Percentiles rank a stretch among this genome's conserved stretches.
These are phyloP conservation scores for Anthopleura sola DNA, from an alignment of 64 coral and sea anemone species.

Conservation along the genomic window DNA sequence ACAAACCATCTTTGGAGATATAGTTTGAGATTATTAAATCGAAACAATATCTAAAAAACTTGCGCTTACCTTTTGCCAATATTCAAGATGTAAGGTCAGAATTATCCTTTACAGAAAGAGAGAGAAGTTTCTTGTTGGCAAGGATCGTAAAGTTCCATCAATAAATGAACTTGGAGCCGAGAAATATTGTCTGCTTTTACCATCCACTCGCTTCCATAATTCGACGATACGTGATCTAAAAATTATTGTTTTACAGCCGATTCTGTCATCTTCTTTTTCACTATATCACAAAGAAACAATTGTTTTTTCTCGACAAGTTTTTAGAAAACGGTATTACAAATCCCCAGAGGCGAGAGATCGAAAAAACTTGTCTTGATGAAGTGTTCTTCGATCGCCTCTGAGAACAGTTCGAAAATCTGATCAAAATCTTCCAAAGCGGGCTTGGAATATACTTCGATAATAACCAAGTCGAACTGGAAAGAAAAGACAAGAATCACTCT, in stretches of 20 bases:
- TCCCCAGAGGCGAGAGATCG: neutral
- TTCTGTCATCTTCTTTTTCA: neutral
- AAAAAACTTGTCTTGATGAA: neutral
- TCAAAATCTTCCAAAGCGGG: neutral
- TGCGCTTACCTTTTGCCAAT: conserved; percentile 1
- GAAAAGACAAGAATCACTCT: neutral
- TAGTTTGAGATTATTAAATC: neutral
- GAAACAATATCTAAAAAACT: neutral
- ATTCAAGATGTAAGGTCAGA: neutral
- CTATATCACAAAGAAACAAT: neutral
- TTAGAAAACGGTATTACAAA: conserved; percentile 1
- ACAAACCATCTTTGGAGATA: neutral
- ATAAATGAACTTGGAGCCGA: neutral
- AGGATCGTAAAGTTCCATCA: neutral
- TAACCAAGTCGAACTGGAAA: neutral
- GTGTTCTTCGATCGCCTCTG: neutral
- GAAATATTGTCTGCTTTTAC: neutral
- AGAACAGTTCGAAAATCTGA: neutral
- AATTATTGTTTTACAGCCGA: neutral
- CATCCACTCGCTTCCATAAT: neutral
- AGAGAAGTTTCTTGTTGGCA: neutral
- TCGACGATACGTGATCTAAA: neutral
- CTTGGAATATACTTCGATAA: neutral
- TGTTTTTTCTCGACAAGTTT: neutral
- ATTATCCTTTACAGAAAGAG: neutral